Conservation (phyloP, 2,113 vertebrate species). For the Xiphorhynchus elegans region DNA sequence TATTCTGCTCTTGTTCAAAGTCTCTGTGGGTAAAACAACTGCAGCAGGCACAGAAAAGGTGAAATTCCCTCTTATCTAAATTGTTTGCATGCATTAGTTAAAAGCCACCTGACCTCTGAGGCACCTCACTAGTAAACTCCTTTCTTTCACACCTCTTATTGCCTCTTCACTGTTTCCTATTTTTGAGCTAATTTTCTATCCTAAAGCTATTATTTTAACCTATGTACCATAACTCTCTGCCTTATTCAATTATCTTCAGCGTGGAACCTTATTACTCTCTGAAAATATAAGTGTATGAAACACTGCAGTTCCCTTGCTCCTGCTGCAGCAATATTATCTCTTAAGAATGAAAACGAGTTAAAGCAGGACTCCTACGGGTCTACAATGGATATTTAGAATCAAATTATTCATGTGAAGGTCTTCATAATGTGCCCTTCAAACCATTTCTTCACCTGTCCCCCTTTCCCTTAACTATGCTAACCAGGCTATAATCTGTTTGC, state of each 20-base stretch:
- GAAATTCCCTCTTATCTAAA: conserved; percentile 5
- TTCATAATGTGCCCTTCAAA: conserved; percentile 11
- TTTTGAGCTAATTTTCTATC: conserved; percentile 36
- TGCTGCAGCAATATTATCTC: not conserved
- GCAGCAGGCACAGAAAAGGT: not conserved
- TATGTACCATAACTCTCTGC: not conserved
- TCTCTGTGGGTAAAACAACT: not conserved
- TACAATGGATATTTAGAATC: conserved; percentile 4
- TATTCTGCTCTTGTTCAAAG: not conserved
- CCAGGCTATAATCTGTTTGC: not conserved
- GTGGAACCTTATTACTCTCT: conserved; percentile 43
- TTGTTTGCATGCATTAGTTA: conserved; percentile 9
- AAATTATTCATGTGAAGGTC: not conserved
- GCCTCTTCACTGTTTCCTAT: not conserved
- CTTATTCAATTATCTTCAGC: conserved; percentile 53
- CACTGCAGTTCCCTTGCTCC: not conserved
- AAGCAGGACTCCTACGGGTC: not conserved
- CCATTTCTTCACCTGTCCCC: not conserved
- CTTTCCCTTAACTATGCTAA: not conserved
- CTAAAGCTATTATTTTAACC: conserved; percentile 54
- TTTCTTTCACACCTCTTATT: conserved; percentile 13
- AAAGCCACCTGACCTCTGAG: conserved; percentile 28
- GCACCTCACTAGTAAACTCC: not conserved
- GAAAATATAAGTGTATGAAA: not conserved
- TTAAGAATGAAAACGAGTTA: not conserved